These are phyloP conservation scores for Triplophysa bombifrons DNA, from an alignment of 2,797 vertebrate genomes.

Conservation along the genomic window DNA sequence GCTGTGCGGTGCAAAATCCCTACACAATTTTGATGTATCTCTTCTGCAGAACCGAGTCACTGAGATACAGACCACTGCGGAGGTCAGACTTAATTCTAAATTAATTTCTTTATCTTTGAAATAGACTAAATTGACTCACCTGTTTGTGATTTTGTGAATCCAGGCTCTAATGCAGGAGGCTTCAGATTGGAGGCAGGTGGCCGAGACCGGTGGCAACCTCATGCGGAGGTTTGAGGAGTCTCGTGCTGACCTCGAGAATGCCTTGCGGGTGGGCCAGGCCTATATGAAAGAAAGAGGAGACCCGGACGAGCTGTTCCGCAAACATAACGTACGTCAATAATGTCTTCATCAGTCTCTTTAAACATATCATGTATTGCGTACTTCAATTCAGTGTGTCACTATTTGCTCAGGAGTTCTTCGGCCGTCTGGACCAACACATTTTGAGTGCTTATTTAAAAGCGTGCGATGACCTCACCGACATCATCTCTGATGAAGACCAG, in stretches of 20 bases:
- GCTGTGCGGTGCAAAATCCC: slow-evolving; percentile 78
- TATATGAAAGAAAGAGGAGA: slow-evolving; percentile 89
- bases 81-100: slow-evolving; percentile 75
- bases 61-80: slow-evolving; percentile 87
- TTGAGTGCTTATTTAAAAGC: slow-evolving; percentile 95
- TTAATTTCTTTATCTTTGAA: neutral
- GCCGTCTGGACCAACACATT: slow-evolving; percentile 91
- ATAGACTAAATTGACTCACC: neutral
- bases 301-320: slow-evolving; percentile 85
- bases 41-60: slow-evolving; percentile 87
- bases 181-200: slow-evolving; percentile 89
- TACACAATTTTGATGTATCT: slow-evolving; percentile 85
- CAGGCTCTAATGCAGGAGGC: slow-evolving; percentile 89
- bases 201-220: slow-evolving; percentile 90
- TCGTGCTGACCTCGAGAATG: slow-evolving; percentile 90
- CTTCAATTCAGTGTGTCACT: slow-evolving; percentile 1
- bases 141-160: neutral
- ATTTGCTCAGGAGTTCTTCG: slow-evolving; percentile 88
- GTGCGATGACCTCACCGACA: slow-evolving; percentile 96
- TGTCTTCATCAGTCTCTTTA: neutral
- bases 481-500: slow-evolving; percentile 94
- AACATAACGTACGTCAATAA: slow-evolving; percentile 49
- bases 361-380: slow-evolving; percentile 15
- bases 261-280: slow-evolving; percentile 84
- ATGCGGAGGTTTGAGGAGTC: slow-evolving; percentile 98